Evolutionary conservation across 2,888 invertebrate genomes (phyloP), one percentile per base, ranked within the genome.

Genomic region (Mesoligia furuncula): DNA sequence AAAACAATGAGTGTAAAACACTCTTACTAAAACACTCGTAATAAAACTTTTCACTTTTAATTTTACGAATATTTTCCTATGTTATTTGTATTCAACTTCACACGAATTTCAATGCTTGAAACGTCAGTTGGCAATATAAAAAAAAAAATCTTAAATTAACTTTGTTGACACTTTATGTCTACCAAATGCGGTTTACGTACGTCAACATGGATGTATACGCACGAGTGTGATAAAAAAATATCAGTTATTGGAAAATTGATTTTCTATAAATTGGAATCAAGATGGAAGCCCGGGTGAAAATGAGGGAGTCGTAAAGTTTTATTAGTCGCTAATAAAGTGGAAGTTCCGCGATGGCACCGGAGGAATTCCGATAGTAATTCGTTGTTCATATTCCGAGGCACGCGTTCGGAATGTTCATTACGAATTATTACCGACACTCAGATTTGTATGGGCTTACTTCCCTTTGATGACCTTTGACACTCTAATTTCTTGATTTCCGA

Each of bases 321-420:
- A 91, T 91, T 88, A 89, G 87, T 88, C 80, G 81, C 88, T 90
- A 89, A 90, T 91, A 91, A 91, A 91, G 88, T 88, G 75, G 87
- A 89, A 90, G 88, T 90, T 89, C 87, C 84, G 84, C 82, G 87
- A 88, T 89, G 87, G 83, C 84, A 80, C 85, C 78, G 78, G 69
- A 88, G 88, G 89, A 90, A 90, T 89, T 85, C 83, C 78, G 86
- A 87, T 86, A 86, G 89, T 93, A 92, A 93, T 92, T 92, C 92
- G 87, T 90, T 90, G 91, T 92, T 92, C 92, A 93, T 92, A 92
- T 93, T 93, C 91, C 68, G 84, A 77, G 87, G 87, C 92, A 93
- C 92, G 92, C 91, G 90, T 91, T 79, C 73, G 82, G 90, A 92
- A 90, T 91, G 89, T 87, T 90, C 83, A 85, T 88, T 85, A 77